Conservation (phyloP, 2,888 invertebrate species). For the Aspidiotus rigidus region DNA sequence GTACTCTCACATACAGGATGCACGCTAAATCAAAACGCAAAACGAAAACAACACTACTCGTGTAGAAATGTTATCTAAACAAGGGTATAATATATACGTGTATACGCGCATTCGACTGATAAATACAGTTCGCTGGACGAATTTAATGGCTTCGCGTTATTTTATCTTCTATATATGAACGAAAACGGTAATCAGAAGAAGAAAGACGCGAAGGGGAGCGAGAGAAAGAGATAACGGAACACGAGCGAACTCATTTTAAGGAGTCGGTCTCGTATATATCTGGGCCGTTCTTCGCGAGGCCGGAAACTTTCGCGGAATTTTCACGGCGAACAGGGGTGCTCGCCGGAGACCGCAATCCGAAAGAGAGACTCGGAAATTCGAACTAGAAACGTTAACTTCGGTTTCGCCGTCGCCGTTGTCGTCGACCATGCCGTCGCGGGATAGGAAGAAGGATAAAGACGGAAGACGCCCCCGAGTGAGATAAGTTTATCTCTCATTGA, state of each 20-base stretch:
- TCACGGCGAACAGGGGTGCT: slow-evolving; percentile 23
- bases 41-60: background rate
- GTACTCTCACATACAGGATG: background rate
- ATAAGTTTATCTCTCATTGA: slow-evolving; percentile 31
- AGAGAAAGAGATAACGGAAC: slow-evolving; percentile 24
- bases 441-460: background rate
- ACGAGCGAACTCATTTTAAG: slow-evolving; percentile 23
- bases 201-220: background rate
- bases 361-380: slow-evolving; percentile 19
- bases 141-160: slow-evolving; percentile 25
- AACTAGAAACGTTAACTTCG: slow-evolving; percentile 23
- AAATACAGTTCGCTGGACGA: slow-evolving; percentile 33
- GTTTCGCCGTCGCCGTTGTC: slow-evolving; percentile 8
- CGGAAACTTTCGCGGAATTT: slow-evolving; percentile 28
- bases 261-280: slow-evolving; percentile 8
- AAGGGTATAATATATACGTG: slow-evolving; percentile 2
- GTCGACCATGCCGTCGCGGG: background rate
- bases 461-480: slow-evolving; percentile 23
- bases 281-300: slow-evolving; percentile 26
- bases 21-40: background rate
- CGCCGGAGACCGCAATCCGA: slow-evolving; percentile 27
- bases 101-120: slow-evolving; percentile 29
- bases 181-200: slow-evolving; percentile 27
- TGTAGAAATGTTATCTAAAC: background rate
- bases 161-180: slow-evolving; percentile 25